Conservation (phyloP, 2,888 invertebrate species). For the Cactoblastis cactorum region DNA sequence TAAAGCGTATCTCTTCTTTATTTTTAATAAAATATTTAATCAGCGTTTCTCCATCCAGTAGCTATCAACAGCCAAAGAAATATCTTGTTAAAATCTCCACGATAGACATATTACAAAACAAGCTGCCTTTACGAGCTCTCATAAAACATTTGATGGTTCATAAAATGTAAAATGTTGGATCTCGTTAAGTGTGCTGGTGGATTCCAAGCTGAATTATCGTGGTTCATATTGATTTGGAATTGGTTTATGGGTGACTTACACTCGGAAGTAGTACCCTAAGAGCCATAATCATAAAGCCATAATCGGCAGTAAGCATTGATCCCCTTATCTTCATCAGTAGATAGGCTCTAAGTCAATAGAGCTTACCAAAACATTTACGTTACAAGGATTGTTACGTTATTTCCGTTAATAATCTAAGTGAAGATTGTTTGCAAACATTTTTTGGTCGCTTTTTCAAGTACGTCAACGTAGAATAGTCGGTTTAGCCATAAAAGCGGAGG, state of each 20-base stretch:
- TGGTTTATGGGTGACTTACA: conserved; percentile 1
- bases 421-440: too few species aligned
- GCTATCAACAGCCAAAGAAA: not conserved
- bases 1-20: too few species aligned
- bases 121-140: conserved; percentile 6
- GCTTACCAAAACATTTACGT: too few species aligned
- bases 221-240: conserved; percentile 12
- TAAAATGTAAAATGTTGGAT: not conserved
- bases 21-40: too few species aligned
- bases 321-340: not conserved
- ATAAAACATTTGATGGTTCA: conserved; percentile 4
- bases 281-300: not conserved
- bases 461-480: too few species aligned
- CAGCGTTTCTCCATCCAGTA: too few species aligned
- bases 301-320: not conserved
- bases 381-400: too few species aligned
- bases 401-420: too few species aligned
- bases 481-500: too few species aligned
- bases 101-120: not conserved
- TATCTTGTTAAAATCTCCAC: not conserved
- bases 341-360: too few species aligned
- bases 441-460: too few species aligned
- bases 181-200: conserved; percentile 4
- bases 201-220: conserved; percentile 1
- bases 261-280: not conserved